A percentile compares a stretch with the other conserved stretches of the same genome.
These are phyloP conservation scores for Coilia nasus DNA, from an alignment of 2,797 vertebrate species.

Conservation along the genomic window DNA sequence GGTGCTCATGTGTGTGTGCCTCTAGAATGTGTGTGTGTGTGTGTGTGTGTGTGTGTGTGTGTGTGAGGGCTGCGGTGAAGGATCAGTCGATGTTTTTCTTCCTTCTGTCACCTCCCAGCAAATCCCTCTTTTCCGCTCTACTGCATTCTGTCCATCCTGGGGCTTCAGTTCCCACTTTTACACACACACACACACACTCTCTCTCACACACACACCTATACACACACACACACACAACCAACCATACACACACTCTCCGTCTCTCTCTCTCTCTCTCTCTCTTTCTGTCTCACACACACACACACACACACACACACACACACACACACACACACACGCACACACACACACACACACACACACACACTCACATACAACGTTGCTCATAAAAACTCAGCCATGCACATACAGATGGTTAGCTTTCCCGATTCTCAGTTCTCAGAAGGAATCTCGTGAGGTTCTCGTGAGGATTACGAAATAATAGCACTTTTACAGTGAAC, in stretches of 20 bases:
- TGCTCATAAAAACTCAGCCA: no score
- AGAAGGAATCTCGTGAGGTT: no score
- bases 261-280: no score
- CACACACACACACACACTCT: background rate
- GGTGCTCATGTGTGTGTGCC: background rate
- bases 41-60: background rate
- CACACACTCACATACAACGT: no score
- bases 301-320: background rate
- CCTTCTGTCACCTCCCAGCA: slow-evolving; percentile 2
- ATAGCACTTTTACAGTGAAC: no score
- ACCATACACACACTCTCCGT: background rate
- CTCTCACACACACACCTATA: background rate
- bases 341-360: no score
- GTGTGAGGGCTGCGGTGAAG: background rate
- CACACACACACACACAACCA: background rate
- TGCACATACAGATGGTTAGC: no score
- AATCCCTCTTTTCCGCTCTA: background rate
- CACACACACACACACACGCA: no score
- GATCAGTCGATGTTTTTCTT: background rate
- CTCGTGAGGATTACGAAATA: no score
- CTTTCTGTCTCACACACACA: background rate
- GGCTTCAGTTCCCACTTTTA: slow-evolving; percentile 30
- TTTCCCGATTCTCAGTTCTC: no score
- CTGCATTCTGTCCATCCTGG: background rate
- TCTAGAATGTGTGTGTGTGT: background rate